phyloP scores from a whole-genome alignment of 2,888 invertebrate species.

The Lacanobia oleracea region DNA sequence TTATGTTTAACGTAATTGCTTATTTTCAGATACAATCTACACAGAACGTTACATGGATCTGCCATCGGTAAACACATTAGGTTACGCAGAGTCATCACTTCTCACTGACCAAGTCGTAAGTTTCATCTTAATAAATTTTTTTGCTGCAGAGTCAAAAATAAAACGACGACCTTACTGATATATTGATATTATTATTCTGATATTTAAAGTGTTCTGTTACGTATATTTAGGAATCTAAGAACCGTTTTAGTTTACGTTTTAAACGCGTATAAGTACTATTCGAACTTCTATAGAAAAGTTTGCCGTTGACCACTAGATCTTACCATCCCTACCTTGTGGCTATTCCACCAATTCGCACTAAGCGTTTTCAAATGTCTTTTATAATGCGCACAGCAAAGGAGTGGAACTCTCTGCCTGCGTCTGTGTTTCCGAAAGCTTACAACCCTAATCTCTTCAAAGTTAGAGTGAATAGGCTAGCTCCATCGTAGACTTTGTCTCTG shows the following conservation, averaged over 20 bases:
- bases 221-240: background rate
- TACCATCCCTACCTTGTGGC: no score
- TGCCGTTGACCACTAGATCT: no score
- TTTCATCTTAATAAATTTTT: background rate
- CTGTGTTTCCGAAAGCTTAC: no score
- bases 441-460: no score
- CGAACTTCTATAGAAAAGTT: background rate
- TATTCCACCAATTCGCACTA: no score
- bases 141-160: background rate
- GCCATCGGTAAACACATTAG: slow-evolving; percentile 93
- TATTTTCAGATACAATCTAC: slow-evolving; percentile 96
- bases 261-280: background rate
- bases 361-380: no score
- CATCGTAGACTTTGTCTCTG: no score
- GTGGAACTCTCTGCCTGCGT: no score
- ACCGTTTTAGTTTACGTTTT: background rate
- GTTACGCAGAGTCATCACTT: slow-evolving; percentile 94
- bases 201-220: background rate
- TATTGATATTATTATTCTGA: background rate
- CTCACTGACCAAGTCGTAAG: slow-evolving; percentile 90
- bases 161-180: no score
- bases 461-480: no score
- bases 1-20: background rate
- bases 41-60: slow-evolving; percentile 99
- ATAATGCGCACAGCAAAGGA: no score